phyloP scores from a whole-genome alignment of 1,140 invertebrate species.

The Drosophila pallidifrons region DNA sequence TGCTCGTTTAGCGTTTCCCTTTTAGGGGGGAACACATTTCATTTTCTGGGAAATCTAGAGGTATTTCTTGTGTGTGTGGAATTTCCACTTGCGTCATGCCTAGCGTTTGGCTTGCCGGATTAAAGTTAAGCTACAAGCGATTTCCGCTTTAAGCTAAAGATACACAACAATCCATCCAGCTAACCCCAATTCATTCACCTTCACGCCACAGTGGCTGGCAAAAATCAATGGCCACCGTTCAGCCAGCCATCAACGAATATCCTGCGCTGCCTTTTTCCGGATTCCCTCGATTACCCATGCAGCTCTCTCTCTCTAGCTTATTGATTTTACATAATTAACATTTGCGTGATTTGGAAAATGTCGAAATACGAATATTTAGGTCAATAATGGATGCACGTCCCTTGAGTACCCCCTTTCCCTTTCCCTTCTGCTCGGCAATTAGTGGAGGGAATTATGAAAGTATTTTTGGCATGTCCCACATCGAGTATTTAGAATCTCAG shows the following conservation, averaged over 20 bases:
- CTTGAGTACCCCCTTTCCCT: neutral
- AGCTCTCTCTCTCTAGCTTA: conserved; percentile 12
- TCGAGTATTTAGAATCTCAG: conserved; percentile 1
- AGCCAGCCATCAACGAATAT: neutral
- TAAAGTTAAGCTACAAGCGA: conserved; percentile 39
- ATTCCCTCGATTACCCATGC: neutral
- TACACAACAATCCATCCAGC: neutral
- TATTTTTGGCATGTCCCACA: conserved; percentile 7
- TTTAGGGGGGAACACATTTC: conserved; percentile 10
- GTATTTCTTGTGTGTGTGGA: conserved; percentile 6
- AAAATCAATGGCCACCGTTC: conserved; percentile 51
- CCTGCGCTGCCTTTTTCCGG: neutral
- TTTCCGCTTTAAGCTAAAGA: conserved; percentile 32
- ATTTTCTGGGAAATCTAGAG: conserved; percentile 1
- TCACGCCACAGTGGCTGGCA: conserved; percentile 50
- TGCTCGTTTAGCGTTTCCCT: conserved; percentile 28
- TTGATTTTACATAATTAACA: conserved; percentile 76
- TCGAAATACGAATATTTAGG: conserved; percentile 41
- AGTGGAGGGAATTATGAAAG: conserved; percentile 14
- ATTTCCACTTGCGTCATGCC: conserved; percentile 22
- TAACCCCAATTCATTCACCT: conserved; percentile 3
- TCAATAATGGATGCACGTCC: conserved; percentile 22
- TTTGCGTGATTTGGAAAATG: conserved; percentile 41
- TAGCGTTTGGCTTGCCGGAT: conserved; percentile 43
- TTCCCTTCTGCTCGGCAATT: conserved; percentile 13